Conservation (phyloP, 2,113 vertebrate genomes). For the Fregetta grallaria region DNA sequence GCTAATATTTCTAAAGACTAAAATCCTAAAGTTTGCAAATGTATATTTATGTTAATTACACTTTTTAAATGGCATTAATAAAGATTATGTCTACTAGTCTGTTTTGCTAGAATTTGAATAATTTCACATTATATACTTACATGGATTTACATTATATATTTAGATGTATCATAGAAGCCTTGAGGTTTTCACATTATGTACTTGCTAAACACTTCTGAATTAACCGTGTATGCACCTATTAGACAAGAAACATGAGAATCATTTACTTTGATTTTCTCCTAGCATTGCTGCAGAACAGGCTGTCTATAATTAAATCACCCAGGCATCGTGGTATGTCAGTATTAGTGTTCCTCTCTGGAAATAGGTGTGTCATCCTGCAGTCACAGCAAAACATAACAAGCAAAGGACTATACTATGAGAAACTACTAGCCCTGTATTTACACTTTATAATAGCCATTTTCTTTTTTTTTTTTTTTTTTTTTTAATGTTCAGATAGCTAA, state of each 20-base stretch:
- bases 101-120: neutral
- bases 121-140: neutral
- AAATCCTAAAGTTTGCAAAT: neutral
- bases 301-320: neutral
- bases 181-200: neutral
- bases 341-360: neutral
- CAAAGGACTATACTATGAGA: neutral
- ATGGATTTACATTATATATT: neutral
- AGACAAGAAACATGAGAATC: neutral
- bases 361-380: neutral
- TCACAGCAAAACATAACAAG: neutral
- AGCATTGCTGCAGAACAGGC: neutral
- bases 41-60: neutral
- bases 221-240: neutral
- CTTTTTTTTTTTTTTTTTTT: neutral
- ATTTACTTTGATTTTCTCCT: neutral
- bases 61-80: neutral
- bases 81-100: neutral
- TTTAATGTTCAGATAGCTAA: neutral
- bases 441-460: neutral
- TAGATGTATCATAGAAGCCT: neutral
- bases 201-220: neutral
- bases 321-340: rapidly evolving
- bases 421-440: neutral
- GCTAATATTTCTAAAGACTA: neutral